These are phyloP conservation scores for Poicephalus meyeri DNA, from an alignment of 2,113 vertebrate species.

Conservation along the genomic window DNA sequence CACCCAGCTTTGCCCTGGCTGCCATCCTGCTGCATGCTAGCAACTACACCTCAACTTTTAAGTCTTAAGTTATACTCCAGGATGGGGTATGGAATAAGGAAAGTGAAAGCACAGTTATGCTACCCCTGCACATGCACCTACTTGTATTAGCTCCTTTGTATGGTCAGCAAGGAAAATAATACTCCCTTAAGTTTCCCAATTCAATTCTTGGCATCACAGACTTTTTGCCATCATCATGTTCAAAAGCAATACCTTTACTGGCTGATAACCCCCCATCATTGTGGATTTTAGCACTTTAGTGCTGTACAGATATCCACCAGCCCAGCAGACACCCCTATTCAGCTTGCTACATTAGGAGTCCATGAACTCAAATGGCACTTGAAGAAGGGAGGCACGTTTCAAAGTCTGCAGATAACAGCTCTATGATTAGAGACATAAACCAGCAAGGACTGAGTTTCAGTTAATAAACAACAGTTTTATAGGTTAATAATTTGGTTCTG, in stretches of 20 bases:
- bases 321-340: not conserved
- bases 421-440: not conserved
- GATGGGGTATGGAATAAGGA: not conserved
- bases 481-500: not conserved
- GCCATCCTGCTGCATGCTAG: accelerated
- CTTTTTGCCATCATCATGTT: not conserved
- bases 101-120: not conserved
- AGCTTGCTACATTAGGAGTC: not conserved
- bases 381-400: not conserved
- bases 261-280: not conserved
- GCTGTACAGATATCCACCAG: not conserved
- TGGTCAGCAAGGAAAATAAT: not conserved
- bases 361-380: not conserved
- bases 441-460: not conserved
- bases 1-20: not conserved
- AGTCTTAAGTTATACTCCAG: not conserved
- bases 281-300: not conserved
- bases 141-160: not conserved
- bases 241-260: not conserved
- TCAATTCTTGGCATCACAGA: not conserved
- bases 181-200: not conserved
- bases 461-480: not conserved
- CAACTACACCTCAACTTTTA: not conserved
- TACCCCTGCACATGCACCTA: not conserved
- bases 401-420: not conserved